Base-by-base conservation (phyloP, 2,888 invertebrate species). In the Busseola fusca region DNA sequence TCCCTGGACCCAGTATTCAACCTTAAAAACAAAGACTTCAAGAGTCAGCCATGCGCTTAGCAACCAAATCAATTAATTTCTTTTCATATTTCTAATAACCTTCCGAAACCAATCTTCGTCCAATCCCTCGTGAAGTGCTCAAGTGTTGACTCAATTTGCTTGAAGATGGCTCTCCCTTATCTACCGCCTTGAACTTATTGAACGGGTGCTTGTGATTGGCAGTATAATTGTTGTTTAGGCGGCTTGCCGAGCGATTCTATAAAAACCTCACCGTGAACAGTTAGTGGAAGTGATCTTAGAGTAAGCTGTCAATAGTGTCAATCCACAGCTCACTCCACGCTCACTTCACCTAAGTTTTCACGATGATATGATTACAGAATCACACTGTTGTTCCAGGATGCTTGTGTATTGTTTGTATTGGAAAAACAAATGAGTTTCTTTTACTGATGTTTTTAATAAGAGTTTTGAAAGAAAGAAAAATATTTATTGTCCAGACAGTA, bases 81-180 rank as follows among this genome's bases (percentile, higher is more conserved):
- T 7, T 37, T 63, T 63, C 27, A 72, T 48, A 56, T 73, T 56
- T 72, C 16, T 63, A 52, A 45, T 71, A 62, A n/a, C 34, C 52
- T 54, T 6, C 4, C 27, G 14, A 10, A 16, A 16, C 7, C 63
- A 73, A 62, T 72, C 71, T 25, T 16, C 4, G 14, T 56, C 21
- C 73, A 63, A 56, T 56, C 18, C 62, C 27, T 37, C 34, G 18
- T 14, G 34, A 7, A 34, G 18, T 21, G 42, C 42, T 72, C 27
- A 63, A 72, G 72, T 63, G 72, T 54, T 30, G 54, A 63, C 45
- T 72, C 73, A 56, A 72, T 63, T 69, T 48, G 27, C 37, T 6
- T 25, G 27, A 16, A 56, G 37, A 72, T 72, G 30, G 62, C 45
- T 63, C 54, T 73, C 30, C 3, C n/a, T 25, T 72, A 72, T 63